Conservation (phyloP, 53 echinoderm and acorn worm genomes). For the Holothuria scabra region DNA sequence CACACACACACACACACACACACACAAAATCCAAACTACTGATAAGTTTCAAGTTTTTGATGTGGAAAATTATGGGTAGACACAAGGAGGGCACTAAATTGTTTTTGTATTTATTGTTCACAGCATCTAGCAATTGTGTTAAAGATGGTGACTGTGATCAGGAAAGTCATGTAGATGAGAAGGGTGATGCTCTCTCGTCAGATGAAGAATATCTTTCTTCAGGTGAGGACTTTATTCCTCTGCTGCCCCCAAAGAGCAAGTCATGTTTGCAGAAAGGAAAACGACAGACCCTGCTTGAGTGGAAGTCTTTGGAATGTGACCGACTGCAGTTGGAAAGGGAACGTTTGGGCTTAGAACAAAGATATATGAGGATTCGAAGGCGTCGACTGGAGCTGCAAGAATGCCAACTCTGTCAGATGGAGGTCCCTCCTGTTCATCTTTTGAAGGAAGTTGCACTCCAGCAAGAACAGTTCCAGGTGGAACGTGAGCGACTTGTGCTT, state of each 20-base stretch:
- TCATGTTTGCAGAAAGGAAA: constrained; percentile 7
- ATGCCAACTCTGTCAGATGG: constrained; percentile 26
- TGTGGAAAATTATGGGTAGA: too few species aligned
- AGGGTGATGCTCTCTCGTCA: too few species aligned
- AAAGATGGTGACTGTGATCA: not conserved
- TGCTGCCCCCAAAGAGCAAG: not conserved
- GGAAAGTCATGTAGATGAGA: not conserved
- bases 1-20: too few species aligned
- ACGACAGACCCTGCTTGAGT: constrained; percentile 22
- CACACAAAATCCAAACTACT: too few species aligned
- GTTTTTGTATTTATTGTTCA: too few species aligned
- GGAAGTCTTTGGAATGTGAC: constrained; percentile 35
- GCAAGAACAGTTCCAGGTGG: constrained; percentile 26
- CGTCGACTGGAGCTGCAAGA: constrained; percentile 35
- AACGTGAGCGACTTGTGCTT: constrained; percentile 31
- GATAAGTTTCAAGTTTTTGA: too few species aligned
- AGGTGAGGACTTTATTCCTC: not conserved
- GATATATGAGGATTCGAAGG: constrained; percentile 25
- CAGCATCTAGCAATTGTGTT: too few species aligned
- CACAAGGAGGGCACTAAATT: too few species aligned
- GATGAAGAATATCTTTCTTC: too few species aligned
- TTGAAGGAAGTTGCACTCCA: constrained; percentile 16
- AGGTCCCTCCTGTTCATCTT: not conserved
- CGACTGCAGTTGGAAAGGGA: constrained; percentile 32
- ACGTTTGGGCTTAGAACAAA: constrained; percentile 20